phyloP scores from a whole-genome alignment of 1,140 invertebrate genomes.

The Anastrepha ludens region DNA sequence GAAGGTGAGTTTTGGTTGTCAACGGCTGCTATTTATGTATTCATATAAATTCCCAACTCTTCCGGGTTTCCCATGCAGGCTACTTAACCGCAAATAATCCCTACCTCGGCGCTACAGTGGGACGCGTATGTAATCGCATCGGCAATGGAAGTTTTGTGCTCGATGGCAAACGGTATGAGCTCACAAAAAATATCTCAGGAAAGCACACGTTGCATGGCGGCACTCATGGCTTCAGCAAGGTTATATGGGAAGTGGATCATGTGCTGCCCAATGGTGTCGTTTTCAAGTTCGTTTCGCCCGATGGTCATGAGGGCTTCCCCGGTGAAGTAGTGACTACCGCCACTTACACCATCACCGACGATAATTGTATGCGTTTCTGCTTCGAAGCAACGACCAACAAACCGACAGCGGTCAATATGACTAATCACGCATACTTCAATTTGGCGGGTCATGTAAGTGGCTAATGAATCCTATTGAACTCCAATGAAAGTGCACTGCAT shows the following conservation, averaged over 20 bases:
- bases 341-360: constrained; percentile 82
- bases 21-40: background rate
- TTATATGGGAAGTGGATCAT: constrained; percentile 78
- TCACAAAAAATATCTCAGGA: constrained; percentile 83
- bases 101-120: constrained; percentile 92
- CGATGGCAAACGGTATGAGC: constrained; percentile 79
- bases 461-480: background rate
- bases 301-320: constrained; percentile 92
- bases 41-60: background rate
- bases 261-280: constrained; percentile 76
- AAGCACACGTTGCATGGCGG: constrained; percentile 91
- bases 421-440: constrained; percentile 97
- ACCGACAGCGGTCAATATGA: constrained; percentile 89
- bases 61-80: constrained; percentile 28
- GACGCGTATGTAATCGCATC: constrained; percentile 92
- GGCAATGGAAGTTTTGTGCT: constrained; percentile 81
- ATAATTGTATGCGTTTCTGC: constrained; percentile 83
- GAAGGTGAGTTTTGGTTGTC: constrained; percentile 73
- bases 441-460: constrained; percentile 85
- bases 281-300: constrained; percentile 82
- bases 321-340: constrained; percentile 81
- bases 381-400: constrained; percentile 85
- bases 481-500: too few relatives aligned
- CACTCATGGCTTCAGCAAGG: constrained; percentile 89
- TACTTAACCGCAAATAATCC: constrained; percentile 75